Conservation (phyloP, 2,888 invertebrate genomes). For the Lasioglossum figueresi region DNA sequence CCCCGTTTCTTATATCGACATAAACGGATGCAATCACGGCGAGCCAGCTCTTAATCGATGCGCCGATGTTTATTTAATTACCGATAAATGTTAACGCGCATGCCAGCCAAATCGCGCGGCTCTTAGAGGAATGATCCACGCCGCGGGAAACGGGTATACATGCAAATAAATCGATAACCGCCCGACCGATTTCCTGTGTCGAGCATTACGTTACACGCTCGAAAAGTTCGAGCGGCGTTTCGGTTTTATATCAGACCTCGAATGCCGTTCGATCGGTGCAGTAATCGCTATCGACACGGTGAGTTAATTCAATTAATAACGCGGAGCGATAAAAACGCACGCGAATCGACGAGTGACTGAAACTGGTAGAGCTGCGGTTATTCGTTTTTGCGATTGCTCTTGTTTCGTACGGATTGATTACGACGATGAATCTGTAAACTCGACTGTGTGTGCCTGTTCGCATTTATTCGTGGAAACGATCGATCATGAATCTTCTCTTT, state of each 20-base stretch:
- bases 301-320: constrained; percentile 35
- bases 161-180: constrained; percentile 40
- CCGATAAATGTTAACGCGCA: constrained; percentile 1
- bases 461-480: neutral
- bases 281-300: constrained; percentile 24
- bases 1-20: neutral
- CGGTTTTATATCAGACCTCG: neutral
- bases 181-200: constrained; percentile 29
- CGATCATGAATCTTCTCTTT: neutral
- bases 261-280: neutral
- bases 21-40: constrained; percentile 23
- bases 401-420: neutral
- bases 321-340: neutral
- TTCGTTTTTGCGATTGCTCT: neutral
- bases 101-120: neutral
- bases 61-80: constrained; percentile 47
- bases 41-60: constrained; percentile 21
- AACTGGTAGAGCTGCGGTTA: neutral
- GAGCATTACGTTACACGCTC: constrained; percentile 10
- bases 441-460: neutral
- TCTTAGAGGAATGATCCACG: neutral
- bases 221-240: neutral
- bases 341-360: neutral
- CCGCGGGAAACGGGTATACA: constrained; percentile 17
- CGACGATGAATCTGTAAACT: neutral